phyloP scores from a whole-genome alignment of 2,797 vertebrate genomes.

The Phalloptychus januarius region DNA sequence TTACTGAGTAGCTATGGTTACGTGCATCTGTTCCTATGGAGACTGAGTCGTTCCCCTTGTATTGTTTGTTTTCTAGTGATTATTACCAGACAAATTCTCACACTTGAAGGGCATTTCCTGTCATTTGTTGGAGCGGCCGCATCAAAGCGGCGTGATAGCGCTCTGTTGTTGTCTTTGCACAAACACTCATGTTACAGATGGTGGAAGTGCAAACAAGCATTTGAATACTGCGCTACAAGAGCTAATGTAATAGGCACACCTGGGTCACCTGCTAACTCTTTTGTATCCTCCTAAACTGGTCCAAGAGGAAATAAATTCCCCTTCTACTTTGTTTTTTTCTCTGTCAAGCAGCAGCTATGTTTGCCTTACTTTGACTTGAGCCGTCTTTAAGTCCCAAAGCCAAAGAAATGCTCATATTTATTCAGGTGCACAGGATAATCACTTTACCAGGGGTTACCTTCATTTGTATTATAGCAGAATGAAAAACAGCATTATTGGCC shows the following conservation, averaged over 20 bases:
- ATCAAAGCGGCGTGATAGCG: slow-evolving; percentile 25
- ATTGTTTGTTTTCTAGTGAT: slow-evolving; percentile 73
- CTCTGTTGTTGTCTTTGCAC: slow-evolving; percentile 4
- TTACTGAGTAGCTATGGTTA: slow-evolving; percentile 81
- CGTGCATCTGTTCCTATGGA: slow-evolving; percentile 75
- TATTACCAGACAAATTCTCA: slow-evolving; percentile 60
- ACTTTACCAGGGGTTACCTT: not conserved
- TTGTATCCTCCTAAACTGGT: not conserved
- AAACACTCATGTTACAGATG: slow-evolving; percentile 24
- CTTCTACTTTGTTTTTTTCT: not conserved
- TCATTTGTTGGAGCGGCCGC: slow-evolving; percentile 31
- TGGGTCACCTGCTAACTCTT: slow-evolving; percentile 3
- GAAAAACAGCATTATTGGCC: not conserved
- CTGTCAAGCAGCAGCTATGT: not conserved
- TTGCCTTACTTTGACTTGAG: not conserved
- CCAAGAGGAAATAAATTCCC: not conserved
- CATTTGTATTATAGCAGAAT: not conserved
- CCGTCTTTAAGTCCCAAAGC: not conserved
- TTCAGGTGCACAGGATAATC: not conserved
- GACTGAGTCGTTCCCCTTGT: slow-evolving; percentile 65
- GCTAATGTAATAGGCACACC: not conserved
- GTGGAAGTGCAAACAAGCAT: slow-evolving; percentile 25
- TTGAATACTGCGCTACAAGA: not conserved
- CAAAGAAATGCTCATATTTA: not conserved
- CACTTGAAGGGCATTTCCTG: slow-evolving; percentile 53